phyloP scores from a whole-genome alignment of 2,113 vertebrate genomes.

The Suricata suricatta region DNA sequence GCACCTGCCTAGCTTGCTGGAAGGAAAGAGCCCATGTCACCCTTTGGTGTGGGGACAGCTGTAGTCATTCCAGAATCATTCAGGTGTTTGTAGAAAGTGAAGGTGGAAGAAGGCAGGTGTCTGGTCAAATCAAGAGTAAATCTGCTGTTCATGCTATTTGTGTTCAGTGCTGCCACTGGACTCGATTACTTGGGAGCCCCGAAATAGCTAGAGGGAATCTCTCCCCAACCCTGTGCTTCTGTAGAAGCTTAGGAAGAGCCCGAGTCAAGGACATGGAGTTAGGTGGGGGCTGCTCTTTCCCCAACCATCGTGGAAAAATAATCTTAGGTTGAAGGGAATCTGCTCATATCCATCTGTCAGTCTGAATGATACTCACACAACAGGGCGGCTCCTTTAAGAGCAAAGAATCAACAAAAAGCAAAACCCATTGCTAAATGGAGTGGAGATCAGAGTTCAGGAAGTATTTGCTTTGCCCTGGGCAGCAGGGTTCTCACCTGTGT shows the following conservation, averaged over 20 bases:
- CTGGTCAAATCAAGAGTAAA: neutral
- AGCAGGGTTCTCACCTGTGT: neutral
- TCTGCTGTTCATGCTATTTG: neutral
- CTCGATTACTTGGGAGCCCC: neutral
- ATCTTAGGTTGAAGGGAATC: neutral
- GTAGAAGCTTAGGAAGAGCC: neutral
- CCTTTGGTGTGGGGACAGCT: neutral
- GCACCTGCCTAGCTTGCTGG: neutral
- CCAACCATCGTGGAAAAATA: neutral
- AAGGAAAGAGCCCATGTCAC: neutral
- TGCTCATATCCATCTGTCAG: neutral
- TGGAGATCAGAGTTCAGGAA: neutral
- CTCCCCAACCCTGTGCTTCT: neutral
- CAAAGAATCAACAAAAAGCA: neutral
- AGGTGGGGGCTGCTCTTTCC: neutral
- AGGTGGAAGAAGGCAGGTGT: neutral
- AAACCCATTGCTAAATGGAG: neutral
- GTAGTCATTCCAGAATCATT: neutral
- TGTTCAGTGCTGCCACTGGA: neutral
- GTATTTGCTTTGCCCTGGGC: neutral
- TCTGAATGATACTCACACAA: neutral
- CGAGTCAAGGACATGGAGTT: neutral
- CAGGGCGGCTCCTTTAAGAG: neutral
- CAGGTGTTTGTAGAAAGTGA: neutral
- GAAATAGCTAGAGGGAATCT: neutral